Conservation (phyloP, 2,888 invertebrate genomes). For the Anthrax anthrax region DNA sequence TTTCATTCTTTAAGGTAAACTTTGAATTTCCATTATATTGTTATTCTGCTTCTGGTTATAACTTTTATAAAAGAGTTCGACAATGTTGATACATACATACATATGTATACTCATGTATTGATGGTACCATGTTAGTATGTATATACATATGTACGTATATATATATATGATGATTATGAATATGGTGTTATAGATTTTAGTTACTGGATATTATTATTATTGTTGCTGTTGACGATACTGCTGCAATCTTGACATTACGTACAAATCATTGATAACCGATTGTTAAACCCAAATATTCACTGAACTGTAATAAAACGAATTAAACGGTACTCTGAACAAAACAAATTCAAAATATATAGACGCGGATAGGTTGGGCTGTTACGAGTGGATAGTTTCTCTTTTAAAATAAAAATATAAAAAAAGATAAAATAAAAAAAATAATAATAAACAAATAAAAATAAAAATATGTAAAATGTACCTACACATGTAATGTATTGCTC, state of each 20-base stretch:
- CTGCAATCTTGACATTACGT: conserved; percentile 19
- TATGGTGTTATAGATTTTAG: too few species aligned
- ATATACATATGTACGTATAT: not conserved
- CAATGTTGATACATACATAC: not conserved
- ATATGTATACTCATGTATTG: not conserved
- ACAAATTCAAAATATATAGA: conserved; percentile 4
- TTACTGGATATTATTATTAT: not conserved
- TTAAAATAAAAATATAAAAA: too few species aligned
- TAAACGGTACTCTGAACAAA: conserved; percentile 22
- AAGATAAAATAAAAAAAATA: too few species aligned
- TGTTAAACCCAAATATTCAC: conserved; percentile 29
- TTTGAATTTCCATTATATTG: too few species aligned
- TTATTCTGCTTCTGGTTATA: too few species aligned
- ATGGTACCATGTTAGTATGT: too few species aligned
- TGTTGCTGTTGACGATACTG: conserved; percentile 5
- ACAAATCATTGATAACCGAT: conserved; percentile 28
- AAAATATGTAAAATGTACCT: too few species aligned
- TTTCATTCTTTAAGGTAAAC: too few species aligned
- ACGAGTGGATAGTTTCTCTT: conserved; percentile 6
- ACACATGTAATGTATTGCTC: too few species aligned
- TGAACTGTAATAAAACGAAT: conserved; percentile 30
- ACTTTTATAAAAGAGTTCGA: not conserved
- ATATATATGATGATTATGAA: not conserved
- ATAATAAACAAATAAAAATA: too few species aligned
- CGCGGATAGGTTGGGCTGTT: conserved; percentile 9